phyloP scores from a whole-genome alignment of 2,113 vertebrate species.

The Copsychus sechellarum region DNA sequence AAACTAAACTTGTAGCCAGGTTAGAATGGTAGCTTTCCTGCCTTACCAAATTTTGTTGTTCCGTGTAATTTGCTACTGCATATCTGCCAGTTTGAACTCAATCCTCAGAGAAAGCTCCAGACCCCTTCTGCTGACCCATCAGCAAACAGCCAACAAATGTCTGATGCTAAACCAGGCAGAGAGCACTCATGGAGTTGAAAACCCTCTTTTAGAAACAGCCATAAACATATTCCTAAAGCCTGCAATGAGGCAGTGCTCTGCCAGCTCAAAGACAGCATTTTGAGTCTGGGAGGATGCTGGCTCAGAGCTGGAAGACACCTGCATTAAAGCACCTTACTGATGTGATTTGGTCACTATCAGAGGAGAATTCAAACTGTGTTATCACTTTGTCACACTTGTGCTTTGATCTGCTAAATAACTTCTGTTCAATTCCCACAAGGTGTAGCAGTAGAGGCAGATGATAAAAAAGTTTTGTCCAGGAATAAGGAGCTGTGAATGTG shows the following conservation, averaged over 20 bases:
- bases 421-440: not conserved
- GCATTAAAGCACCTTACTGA: not conserved
- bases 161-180: not conserved
- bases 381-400: not conserved
- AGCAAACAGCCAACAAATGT: not conserved
- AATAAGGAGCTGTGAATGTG: not conserved
- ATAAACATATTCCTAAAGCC: not conserved
- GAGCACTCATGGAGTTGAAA: not conserved
- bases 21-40: not conserved
- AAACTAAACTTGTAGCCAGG: not conserved
- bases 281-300: not conserved
- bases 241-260: not conserved
- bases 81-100: not conserved
- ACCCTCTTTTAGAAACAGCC: not conserved
- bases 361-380: not conserved
- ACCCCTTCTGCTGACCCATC: not conserved
- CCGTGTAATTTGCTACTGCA: not conserved
- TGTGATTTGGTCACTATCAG: not conserved
- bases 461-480: not conserved
- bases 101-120: not conserved
- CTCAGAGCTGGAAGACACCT: not conserved
- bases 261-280: not conserved
- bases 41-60: not conserved
- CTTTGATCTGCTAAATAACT: not conserved
- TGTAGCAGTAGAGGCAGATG: not conserved